phyloP scores from a whole-genome alignment of 2,888 invertebrate species.

The Eucriotettix oculatus region DNA sequence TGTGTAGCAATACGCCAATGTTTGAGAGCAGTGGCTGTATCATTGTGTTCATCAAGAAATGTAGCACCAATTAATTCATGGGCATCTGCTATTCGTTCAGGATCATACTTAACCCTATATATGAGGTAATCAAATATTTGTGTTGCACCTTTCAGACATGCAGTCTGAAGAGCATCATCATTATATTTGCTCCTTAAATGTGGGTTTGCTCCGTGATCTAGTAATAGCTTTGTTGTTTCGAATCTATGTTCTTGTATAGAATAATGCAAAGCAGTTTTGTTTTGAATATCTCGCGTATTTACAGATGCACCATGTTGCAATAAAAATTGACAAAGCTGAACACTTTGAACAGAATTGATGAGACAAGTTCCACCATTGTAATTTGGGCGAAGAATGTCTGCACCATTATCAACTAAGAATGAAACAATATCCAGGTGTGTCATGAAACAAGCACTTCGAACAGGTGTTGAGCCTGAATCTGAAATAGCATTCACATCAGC shows the following conservation, averaged over 20 bases:
- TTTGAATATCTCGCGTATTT: constrained; percentile 76
- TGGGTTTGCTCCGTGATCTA: constrained; percentile 67
- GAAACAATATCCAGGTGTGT: constrained; percentile 66
- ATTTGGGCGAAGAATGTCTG: constrained; percentile 70
- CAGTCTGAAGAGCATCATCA: constrained; percentile 78
- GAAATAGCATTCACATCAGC: constrained; percentile 76
- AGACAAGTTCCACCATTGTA: constrained; percentile 86
- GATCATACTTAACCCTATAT: constrained; percentile 35
- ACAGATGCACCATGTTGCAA: constrained; percentile 65
- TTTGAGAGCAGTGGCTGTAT: constrained; percentile 47
- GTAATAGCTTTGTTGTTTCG: constrained; percentile 65
- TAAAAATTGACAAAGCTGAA: constrained; percentile 60
- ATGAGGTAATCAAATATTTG: constrained; percentile 55
- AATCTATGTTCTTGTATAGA: constrained; percentile 61
- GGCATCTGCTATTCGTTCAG: constrained; percentile 62
- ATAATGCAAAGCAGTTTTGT: constrained; percentile 83
- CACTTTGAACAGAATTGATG: constrained; percentile 83
- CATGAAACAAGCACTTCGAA: constrained; percentile 87
- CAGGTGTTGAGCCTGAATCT: constrained; percentile 77
- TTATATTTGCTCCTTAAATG: constrained; percentile 59
- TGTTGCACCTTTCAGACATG: constrained; percentile 62
- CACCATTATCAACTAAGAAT: constrained; percentile 58
- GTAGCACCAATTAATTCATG: constrained; percentile 79
- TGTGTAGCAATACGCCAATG: constrained; percentile 67
- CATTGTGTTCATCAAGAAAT: constrained; percentile 74